Conservation (phyloP, 2,888 invertebrate species). For the Timema podura region DNA sequence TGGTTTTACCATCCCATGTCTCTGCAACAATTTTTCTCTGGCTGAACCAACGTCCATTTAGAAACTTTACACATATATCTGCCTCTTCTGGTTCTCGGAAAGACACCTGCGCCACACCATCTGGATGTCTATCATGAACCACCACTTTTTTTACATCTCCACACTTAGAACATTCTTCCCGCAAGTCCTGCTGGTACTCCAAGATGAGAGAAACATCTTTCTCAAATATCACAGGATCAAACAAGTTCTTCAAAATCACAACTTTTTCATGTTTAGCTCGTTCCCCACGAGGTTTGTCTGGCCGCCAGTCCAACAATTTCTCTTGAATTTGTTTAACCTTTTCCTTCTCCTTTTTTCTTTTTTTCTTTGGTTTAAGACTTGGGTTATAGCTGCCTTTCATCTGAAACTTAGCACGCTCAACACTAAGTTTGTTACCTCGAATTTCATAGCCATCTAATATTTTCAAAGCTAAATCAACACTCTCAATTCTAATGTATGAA, state of each 20-base stretch:
- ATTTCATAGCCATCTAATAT: conserved; percentile 83
- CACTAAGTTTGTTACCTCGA: conserved; percentile 75
- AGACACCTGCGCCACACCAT: conserved; percentile 89
- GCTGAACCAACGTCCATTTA: conserved; percentile 89
- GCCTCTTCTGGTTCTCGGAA: conserved; percentile 90
- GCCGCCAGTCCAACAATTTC: conserved; percentile 96
- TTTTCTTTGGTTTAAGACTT: conserved; percentile 82
- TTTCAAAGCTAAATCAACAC: conserved; percentile 86
- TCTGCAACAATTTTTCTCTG: conserved; percentile 80
- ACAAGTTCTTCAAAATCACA: conserved; percentile 91
- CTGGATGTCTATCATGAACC: conserved; percentile 88
- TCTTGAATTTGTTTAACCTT: conserved; percentile 89
- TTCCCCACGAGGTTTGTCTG: conserved; percentile 84
- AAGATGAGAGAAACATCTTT: conserved; percentile 82
- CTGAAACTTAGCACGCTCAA: conserved; percentile 91
- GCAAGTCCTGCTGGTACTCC: conserved; percentile 86
- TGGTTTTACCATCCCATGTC: conserved; percentile 94
- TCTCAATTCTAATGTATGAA: conserved; percentile 93
- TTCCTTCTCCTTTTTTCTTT: conserved; percentile 79
- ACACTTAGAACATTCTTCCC: conserved; percentile 84
- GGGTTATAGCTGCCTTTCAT: conserved; percentile 93
- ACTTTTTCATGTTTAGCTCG: conserved; percentile 83
- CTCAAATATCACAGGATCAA: conserved; percentile 84
- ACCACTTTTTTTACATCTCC: conserved; percentile 89
- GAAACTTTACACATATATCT: conserved; percentile 78